Conservation (phyloP, 2,797 vertebrate species). For the Gymnopithys bicolor region DNA sequence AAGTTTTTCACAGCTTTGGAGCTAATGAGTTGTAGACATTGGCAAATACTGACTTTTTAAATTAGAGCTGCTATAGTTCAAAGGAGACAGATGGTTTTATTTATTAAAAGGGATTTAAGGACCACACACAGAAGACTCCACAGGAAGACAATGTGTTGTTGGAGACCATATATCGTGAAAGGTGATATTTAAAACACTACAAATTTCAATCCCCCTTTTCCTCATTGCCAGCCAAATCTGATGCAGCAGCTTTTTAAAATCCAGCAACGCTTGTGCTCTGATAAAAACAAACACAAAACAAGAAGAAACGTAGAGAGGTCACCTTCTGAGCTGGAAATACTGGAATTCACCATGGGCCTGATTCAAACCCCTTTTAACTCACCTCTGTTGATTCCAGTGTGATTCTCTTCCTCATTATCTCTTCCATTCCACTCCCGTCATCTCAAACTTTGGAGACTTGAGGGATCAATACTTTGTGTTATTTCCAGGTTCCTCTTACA, state of each 20-base stretch:
- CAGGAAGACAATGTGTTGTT: conserved; percentile 16
- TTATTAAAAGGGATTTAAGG: conserved; percentile 43
- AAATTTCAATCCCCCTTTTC: background rate
- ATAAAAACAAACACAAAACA: background rate
- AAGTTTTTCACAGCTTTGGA: conserved; percentile 50
- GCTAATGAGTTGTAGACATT: conserved; percentile 48
- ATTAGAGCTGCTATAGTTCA: conserved; percentile 47
- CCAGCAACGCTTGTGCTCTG: background rate
- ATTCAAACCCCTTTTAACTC: background rate
- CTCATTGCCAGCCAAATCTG: background rate
- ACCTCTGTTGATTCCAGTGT: background rate
- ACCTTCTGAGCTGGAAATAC: background rate
- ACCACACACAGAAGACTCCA: background rate
- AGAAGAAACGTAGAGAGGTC: background rate
- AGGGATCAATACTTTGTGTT: background rate
- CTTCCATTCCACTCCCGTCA: background rate
- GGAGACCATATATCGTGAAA: background rate
- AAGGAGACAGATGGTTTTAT: conserved; percentile 60
- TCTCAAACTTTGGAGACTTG: background rate
- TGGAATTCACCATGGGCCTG: background rate
- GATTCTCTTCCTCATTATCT: background rate
- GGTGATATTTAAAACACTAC: background rate
- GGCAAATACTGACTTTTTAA: conserved; percentile 47
- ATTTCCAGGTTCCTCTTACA: background rate
- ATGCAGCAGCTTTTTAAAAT: background rate